Evolutionary conservation across 2,113 vertebrate genomes (phyloP), one percentile per base, ranked within the genome.

Genomic region (Poicephalus meyeri): DNA sequence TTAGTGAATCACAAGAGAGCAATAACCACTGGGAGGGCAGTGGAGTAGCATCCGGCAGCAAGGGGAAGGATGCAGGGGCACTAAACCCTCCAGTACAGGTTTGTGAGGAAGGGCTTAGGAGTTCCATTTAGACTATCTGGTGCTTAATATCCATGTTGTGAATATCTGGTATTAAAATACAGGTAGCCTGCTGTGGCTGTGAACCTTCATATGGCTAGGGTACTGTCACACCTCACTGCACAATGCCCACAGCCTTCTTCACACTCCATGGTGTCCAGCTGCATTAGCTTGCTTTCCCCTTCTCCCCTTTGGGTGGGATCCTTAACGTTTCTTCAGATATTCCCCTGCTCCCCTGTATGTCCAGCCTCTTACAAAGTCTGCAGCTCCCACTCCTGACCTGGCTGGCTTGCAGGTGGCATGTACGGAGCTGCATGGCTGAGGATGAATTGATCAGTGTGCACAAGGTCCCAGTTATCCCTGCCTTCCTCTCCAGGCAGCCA

Each of bases 401-500:
- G 11, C 4, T 29, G 66, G 11, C 42, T 92, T 39, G 58, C 35
- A 35, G 2, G 0, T 37, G 60, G n/a, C 7, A 11, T 14, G 28
- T 15, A 16, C 0, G 0, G 52, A 73, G 19, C 35, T 31, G 29
- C 18, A 10, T 3, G 16, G 35, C 3, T 26, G 41, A 69, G 17
- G 35, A 8, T 5, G 42, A 21, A 17, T 5, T 56, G 31, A 24
- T 9, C 15, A 9, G 28, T 10, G 47, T 39, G 42, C n/a, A 13
- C 2, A 20, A 47, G 65, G 24, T 35, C 66, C 15, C 35, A 33
- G 20, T 39, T 44, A 26, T 19, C 61, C 13, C 71, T 69, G 33
- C 42, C 29, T 60, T 64, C 31, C 26, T 68, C 47, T 28, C 24
- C 0, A 1, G 8, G 33, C 41, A 65, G 31, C 49, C 28, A 65